Conservation (phyloP, 64 coral and sea anemone genomes). For the Porites australiensis region DNA sequence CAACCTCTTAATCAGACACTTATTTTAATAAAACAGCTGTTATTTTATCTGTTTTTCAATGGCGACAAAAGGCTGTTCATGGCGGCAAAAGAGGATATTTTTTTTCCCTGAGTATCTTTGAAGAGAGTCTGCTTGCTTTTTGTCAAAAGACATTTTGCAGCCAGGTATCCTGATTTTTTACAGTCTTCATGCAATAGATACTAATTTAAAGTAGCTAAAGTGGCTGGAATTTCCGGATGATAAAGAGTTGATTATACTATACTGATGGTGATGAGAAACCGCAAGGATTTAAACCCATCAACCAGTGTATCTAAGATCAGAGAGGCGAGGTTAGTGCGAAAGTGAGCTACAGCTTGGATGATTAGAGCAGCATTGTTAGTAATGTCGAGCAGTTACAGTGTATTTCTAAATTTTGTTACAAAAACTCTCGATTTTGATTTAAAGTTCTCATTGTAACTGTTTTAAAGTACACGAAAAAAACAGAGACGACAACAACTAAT, state of each 20-base stretch:
- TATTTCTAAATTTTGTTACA: no score
- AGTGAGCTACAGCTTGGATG: no score
- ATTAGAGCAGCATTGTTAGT: no score
- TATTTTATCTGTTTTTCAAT: no score
- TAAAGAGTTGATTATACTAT: neutral
- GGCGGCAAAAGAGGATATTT: neutral
- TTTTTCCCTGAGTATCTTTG: neutral
- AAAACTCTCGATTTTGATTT: no score
- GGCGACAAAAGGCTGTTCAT: no score
- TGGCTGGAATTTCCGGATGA: conserved; percentile 40
- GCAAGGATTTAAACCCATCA: neutral
- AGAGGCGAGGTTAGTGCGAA: neutral
- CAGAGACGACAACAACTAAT: no score
- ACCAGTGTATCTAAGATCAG: neutral
- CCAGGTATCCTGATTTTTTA: neutral
- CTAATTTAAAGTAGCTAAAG: conserved; percentile 2
- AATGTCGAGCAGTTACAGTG: no score
- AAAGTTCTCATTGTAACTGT: no score
- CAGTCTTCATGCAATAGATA: neutral
- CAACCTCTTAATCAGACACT: no score
- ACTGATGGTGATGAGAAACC: neutral
- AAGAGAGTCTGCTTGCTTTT: neutral
- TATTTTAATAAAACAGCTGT: no score
- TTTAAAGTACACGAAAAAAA: no score
- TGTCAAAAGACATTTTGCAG: neutral